phyloP scores from a whole-genome alignment of 2,113 vertebrate genomes.

The Xenopus laevis region DNA sequence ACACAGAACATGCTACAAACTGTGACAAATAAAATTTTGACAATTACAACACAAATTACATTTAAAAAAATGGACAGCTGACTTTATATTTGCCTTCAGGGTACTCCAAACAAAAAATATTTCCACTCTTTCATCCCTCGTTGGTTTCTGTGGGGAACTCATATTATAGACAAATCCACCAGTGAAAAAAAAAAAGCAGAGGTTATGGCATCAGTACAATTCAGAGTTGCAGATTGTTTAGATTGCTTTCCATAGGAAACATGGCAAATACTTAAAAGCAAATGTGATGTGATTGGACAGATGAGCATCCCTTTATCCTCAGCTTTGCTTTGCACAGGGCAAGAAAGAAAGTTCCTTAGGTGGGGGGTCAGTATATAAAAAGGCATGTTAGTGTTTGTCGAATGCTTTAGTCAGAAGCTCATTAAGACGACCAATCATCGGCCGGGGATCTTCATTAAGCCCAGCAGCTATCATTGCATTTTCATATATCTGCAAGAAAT shows the following conservation, averaged over 20 bases:
- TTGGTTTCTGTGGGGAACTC: no score
- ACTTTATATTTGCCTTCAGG: no score
- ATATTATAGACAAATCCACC: no score
- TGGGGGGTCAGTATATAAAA: not conserved
- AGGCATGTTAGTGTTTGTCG: conserved; percentile 72
- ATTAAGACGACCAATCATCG: conserved; percentile 87
- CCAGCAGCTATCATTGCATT: conserved; percentile 96
- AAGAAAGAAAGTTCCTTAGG: not conserved
- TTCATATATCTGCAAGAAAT: conserved; percentile 81
- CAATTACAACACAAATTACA: no score
- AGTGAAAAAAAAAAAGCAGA: no score
- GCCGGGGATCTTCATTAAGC: conserved; percentile 85
- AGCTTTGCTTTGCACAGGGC: not conserved
- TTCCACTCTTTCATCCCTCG: no score
- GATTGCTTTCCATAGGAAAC: conserved; percentile 38
- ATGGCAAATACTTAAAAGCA: not conserved
- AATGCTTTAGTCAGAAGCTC: conserved; percentile 83
- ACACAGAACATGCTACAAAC: no score
- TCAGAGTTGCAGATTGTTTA: no score
- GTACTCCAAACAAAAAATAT: no score
- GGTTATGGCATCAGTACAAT: no score
- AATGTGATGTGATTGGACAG: not conserved
- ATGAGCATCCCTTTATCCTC: not conserved
- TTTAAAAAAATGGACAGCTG: no score
- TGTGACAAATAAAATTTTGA: no score